Evolutionary conservation across 2,888 invertebrate genomes (phyloP).

Genomic region (Ferdinandea cuprea): DNA sequence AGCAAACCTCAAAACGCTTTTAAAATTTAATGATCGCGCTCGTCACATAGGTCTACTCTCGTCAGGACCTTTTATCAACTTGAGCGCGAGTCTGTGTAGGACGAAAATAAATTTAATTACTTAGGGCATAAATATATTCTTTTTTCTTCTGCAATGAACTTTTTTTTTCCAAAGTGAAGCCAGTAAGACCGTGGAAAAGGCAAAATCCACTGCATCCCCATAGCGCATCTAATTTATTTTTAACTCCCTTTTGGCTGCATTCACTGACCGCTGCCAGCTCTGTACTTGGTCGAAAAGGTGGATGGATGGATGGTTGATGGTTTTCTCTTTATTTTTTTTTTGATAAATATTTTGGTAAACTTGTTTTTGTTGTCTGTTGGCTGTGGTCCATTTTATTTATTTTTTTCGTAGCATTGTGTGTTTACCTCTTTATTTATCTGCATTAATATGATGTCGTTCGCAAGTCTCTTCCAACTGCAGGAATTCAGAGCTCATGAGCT

Average conservation of each 20-base stretch:
- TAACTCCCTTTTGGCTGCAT: conserved; percentile 27
- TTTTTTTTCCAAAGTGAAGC: conserved; percentile 5
- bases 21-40: conserved; percentile 61
- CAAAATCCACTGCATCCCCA: conserved; percentile 24
- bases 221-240: conserved; percentile 57
- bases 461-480: background rate
- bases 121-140: conserved; percentile 55
- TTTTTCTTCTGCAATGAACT: conserved; percentile 9
- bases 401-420: conserved; percentile 19
- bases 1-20: conserved; percentile 65
- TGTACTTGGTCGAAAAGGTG: conserved; percentile 28
- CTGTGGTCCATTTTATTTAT: conserved; percentile 59
- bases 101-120: conserved; percentile 71
- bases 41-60: conserved; percentile 2
- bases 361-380: conserved; percentile 34
- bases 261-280: conserved; percentile 27
- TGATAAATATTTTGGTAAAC: conserved; percentile 17
- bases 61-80: conserved; percentile 41
- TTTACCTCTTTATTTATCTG: conserved; percentile 61
- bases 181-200: conserved; percentile 3
- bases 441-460: conserved; percentile 45
- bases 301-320: conserved; percentile 38
- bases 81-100: conserved; percentile 15
- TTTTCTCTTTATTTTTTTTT: conserved; percentile 7
- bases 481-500: background rate